Conservation (phyloP, 2,113 vertebrate genomes). For the Delphinapterus leucas region DNA sequence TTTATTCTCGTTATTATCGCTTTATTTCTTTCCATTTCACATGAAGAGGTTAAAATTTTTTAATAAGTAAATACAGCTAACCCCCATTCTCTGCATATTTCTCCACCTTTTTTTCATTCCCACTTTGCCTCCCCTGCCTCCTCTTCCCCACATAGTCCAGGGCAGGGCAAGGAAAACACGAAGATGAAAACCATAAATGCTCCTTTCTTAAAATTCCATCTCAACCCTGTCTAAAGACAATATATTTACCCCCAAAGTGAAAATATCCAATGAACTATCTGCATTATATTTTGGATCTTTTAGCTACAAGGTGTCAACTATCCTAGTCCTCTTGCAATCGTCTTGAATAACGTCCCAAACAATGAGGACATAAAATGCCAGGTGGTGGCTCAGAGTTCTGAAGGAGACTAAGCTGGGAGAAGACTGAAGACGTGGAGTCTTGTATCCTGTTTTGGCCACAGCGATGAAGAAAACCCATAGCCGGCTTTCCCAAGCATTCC, state of each 20-base stretch:
- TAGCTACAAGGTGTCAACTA: background rate
- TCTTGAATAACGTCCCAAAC: background rate
- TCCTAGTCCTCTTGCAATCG: background rate
- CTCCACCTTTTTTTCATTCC: background rate
- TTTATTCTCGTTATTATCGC: background rate
- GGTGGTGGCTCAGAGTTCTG: background rate
- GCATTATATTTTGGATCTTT: background rate
- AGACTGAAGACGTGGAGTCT: background rate
- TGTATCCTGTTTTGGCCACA: fast-evolving
- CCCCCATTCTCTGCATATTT: background rate
- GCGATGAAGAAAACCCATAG: fast-evolving
- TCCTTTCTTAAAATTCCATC: background rate
- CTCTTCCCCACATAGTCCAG: background rate
- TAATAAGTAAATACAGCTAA: background rate
- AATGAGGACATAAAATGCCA: background rate
- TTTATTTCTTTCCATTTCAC: background rate
- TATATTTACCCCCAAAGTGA: background rate
- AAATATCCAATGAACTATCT: background rate
- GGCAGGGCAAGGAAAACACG: background rate
- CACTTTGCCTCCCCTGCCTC: background rate
- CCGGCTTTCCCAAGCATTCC: background rate
- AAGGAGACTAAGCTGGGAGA: background rate
- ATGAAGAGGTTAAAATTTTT: background rate
- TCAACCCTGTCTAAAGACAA: background rate
- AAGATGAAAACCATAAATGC: background rate